Evolutionary conservation across 1,140 invertebrate genomes (phyloP).

Genomic region (Trichonephila inaurata): DNA sequence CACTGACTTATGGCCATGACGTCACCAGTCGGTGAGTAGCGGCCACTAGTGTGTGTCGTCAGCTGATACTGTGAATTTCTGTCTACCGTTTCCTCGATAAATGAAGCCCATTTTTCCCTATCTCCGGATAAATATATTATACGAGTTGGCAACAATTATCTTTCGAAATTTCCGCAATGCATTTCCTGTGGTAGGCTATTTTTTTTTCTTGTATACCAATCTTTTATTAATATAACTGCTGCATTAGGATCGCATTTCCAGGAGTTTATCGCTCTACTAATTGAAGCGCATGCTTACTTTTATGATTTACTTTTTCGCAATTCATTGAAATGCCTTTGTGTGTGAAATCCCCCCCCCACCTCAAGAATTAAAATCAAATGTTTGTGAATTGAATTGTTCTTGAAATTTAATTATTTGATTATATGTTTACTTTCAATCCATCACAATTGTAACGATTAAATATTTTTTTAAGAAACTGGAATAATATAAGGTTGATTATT

Average conservation of each 20-base stretch:
- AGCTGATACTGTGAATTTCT: constrained; percentile 17
- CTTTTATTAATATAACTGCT: constrained; percentile 18
- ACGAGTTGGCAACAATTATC: constrained; percentile 12
- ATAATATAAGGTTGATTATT: too few species aligned
- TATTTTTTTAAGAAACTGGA: too few species aligned
- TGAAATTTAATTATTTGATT: too few species aligned
- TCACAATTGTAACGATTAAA: too few species aligned
- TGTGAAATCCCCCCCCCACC: too few species aligned
- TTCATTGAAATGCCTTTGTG: too few species aligned
- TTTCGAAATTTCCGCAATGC: constrained; percentile 20
- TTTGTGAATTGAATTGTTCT: too few species aligned
- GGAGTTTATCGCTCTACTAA: not conserved
- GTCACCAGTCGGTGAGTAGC: not conserved
- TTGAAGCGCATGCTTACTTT: not conserved
- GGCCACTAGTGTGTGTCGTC: constrained; percentile 19
- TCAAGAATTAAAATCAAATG: too few species aligned
- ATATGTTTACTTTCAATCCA: too few species aligned
- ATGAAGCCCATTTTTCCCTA: constrained; percentile 10
- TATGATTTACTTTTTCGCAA: not conserved
- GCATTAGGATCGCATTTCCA: not conserved
- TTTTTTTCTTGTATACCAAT: not conserved
- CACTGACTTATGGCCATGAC: not conserved
- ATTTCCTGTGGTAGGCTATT: not conserved
- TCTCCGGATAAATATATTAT: constrained; percentile 32
- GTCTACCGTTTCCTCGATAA: constrained; percentile 25